Base-by-base conservation (phyloP, 2,797 vertebrate genomes). In the Holocentrus rufus region DNA sequence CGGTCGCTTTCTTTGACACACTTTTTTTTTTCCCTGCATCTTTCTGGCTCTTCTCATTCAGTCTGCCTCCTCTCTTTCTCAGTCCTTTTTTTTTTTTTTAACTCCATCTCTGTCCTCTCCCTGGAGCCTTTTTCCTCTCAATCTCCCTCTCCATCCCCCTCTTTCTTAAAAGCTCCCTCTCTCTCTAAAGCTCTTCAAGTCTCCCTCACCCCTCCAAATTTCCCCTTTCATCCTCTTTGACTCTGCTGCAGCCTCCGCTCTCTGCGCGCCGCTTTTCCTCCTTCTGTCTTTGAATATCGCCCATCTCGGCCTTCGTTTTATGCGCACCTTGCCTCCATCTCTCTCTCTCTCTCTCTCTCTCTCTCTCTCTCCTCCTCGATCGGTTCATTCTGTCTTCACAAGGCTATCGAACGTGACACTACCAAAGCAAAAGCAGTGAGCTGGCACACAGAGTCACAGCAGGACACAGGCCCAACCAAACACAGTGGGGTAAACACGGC, bases 111-210 rank as follows among this genome's bases (percentile, higher is more conserved):
- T 52, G 70, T 74, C 75, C 64, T 83, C 74, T 80, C 86, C 82
- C 82, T 9, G 69, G 77, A 88, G 85, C 60, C 56, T 73, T 74
- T 72, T 75, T 67, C 39, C 56, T 65, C 75, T 71, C 72, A 68
- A 50, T 74, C 80, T 76, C 67, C 59, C 57, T 68, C 76, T 67
- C 62, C 13, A 13, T 44, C 42, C 13, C 70, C 72, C 85, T 83
- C 79, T 85, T 76, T 87, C 77, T 72, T 82, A 84, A 86, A 85
- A 87, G 87, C 83, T 70, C 75, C 25, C 25, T 78, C 82, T 84
- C 78, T 72, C 80, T 79, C 63, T 68, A 76, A 80, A 84, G 72
- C 80, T 73, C 67, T 73, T 64, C 75, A 79, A 8, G 79, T 81
- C 69, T 53, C 67, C 61, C 42, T 57, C 58, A 67, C 72, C 68